Evolutionary conservation across 2,113 vertebrate genomes (phyloP).

Genomic region (Saimiri boliviensis): DNA sequence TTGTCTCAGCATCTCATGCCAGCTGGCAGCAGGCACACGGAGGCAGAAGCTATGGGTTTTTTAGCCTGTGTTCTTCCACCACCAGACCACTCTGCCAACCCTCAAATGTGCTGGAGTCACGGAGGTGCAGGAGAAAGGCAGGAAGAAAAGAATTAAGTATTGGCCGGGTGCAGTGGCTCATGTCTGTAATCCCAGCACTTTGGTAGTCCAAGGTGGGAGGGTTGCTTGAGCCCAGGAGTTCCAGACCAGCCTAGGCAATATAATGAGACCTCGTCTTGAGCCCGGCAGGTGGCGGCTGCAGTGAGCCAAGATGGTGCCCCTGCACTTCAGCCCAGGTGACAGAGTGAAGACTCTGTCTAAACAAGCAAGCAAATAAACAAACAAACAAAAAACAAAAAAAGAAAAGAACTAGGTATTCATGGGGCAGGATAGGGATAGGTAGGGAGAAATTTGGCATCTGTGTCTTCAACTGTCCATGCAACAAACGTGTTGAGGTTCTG

Average conservation of each 20-base stretch:
- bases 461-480: not conserved
- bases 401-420: not conserved
- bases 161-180: too few relatives aligned
- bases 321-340: too few relatives aligned
- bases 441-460: not conserved
- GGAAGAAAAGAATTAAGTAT: not conserved
- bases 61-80: not conserved
- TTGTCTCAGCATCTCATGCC: not conserved
- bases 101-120: not conserved
- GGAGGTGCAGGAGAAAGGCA: not conserved
- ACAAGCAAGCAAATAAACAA: too few relatives aligned
- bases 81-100: not conserved
- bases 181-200: too few relatives aligned
- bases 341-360: too few relatives aligned
- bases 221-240: too few relatives aligned
- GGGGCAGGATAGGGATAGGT: too few relatives aligned
- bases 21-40: not conserved
- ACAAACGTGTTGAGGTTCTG: not conserved
- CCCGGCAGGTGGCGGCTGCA: too few relatives aligned
- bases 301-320: too few relatives aligned
- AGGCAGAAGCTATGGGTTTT: not conserved
- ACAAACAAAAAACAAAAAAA: not conserved
- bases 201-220: too few relatives aligned
- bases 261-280: too few relatives aligned
- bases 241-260: too few relatives aligned